Evolutionary conservation across 2,113 vertebrate genomes (phyloP).

Genomic region (Mobula birostris): DNA sequence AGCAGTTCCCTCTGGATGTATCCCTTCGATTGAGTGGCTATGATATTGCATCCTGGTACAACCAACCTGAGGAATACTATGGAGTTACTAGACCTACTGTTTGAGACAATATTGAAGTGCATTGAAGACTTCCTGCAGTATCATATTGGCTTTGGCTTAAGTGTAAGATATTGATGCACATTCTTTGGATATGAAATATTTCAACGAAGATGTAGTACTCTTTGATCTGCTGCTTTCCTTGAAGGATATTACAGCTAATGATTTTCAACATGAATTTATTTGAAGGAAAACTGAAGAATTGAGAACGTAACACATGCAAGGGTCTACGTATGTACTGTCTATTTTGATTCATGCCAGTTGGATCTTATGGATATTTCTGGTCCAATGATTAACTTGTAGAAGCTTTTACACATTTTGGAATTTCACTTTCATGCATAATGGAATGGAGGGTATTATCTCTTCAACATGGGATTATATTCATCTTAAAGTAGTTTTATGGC

Average conservation of each 20-base stretch:
- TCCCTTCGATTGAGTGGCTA: conserved; percentile 59
- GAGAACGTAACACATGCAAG: conserved; percentile 27
- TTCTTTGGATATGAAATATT: conserved; percentile 36
- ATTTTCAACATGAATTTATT: conserved; percentile 51
- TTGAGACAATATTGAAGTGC: conserved; percentile 19
- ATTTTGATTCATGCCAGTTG: neutral
- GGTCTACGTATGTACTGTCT: conserved; percentile 35
- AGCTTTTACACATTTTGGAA: conserved; percentile 26
- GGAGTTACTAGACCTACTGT: conserved; percentile 52
- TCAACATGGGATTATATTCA: conserved; percentile 28
- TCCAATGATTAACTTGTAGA: conserved; percentile 25
- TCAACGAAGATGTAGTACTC: conserved; percentile 31
- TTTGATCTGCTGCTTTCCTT: conserved; percentile 26
- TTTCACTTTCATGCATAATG: neutral
- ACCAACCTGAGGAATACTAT: conserved; percentile 60
- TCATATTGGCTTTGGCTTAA: conserved; percentile 34
- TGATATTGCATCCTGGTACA: conserved; percentile 55
- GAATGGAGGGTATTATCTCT: conserved; percentile 13
- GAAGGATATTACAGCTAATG: conserved; percentile 34
- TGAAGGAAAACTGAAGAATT: conserved; percentile 48
- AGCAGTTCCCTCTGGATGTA: conserved; percentile 78
- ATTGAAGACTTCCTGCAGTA: conserved; percentile 30
- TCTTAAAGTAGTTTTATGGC: conserved; percentile 43
- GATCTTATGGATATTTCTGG: conserved; percentile 36
- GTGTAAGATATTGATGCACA: neutral